Conservation (phyloP, 2,113 vertebrate species). For the Pituophis catenifer region DNA sequence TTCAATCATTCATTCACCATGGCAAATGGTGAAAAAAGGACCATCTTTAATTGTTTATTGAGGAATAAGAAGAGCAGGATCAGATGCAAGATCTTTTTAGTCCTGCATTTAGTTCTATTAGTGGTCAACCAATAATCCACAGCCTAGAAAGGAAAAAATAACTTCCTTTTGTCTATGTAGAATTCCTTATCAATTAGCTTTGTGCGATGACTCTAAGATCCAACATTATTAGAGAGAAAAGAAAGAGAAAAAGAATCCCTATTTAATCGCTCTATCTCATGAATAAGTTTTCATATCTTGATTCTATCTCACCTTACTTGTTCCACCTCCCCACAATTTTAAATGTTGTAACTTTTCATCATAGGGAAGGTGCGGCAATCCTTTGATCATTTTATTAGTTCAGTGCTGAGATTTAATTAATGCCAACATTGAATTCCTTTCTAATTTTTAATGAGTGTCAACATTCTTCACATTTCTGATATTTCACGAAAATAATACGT, state of each 20-base stretch:
- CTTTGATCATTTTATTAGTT: neutral
- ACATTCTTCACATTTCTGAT: neutral
- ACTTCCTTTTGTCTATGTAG: neutral
- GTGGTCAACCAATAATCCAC: neutral
- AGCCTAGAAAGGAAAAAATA: neutral
- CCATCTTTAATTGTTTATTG: neutral
- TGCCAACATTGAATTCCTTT: neutral
- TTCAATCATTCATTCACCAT: neutral
- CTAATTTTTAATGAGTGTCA: neutral
- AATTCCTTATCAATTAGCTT: neutral
- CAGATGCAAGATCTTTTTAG: neutral
- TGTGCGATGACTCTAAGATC: neutral
- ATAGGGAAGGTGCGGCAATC: neutral
- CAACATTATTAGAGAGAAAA: neutral
- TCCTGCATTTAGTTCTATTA: neutral
- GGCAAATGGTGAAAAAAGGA: neutral
- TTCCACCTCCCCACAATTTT: neutral
- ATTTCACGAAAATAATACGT: neutral
- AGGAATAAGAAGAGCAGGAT: neutral
- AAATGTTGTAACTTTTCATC: neutral
- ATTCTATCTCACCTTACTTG: neutral
- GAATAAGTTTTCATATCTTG: neutral
- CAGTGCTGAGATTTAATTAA: neutral
- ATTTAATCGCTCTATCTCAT: neutral
- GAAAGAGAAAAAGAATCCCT: neutral